phyloP scores from a whole-genome alignment of 2,113 vertebrate genomes.

The Argyrosomus japonicus region DNA sequence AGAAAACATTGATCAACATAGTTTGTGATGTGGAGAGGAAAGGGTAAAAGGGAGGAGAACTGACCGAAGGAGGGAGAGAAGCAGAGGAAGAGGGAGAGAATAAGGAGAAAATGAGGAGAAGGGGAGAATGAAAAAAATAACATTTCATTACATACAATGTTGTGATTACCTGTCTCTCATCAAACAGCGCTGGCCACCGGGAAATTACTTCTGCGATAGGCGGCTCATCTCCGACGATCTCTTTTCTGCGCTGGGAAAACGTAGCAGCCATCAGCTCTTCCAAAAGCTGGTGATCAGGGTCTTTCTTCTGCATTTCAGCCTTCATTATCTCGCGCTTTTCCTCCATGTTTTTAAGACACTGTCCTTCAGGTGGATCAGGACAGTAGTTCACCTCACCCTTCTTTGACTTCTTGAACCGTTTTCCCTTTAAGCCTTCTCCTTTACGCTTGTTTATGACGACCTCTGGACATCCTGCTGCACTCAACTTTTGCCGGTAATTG shows the following conservation, averaged over 20 bases:
- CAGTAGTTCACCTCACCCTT: constrained; percentile 9
- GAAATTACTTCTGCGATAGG: not conserved
- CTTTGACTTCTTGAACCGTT: constrained; percentile 5
- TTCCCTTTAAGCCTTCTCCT: not conserved
- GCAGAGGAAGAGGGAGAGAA: too few species aligned
- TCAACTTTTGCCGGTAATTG: constrained; percentile 15
- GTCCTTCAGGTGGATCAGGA: constrained; percentile 13
- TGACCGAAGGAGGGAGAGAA: too few species aligned
- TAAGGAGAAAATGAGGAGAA: too few species aligned
- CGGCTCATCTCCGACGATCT: constrained; percentile 10
- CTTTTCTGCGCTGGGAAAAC: not conserved
- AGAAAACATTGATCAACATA: too few species aligned
- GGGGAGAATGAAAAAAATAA: too few species aligned
- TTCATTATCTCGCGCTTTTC: not conserved
- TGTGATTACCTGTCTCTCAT: constrained; percentile 12
- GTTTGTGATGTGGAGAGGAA: too few species aligned
- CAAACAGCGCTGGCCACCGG: constrained; percentile 6
- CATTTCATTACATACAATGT: too few species aligned
- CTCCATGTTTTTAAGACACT: constrained; percentile 7
- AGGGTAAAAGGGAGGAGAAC: too few species aligned
- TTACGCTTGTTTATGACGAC: constrained; percentile 5
- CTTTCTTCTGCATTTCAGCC: constrained; percentile 1
- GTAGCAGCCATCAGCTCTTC: not conserved
- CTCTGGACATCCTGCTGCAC: not conserved
- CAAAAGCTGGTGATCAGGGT: constrained; percentile 4